phyloP scores from a whole-genome alignment of 2,888 invertebrate species.

The Allolobophora icterica region DNA sequence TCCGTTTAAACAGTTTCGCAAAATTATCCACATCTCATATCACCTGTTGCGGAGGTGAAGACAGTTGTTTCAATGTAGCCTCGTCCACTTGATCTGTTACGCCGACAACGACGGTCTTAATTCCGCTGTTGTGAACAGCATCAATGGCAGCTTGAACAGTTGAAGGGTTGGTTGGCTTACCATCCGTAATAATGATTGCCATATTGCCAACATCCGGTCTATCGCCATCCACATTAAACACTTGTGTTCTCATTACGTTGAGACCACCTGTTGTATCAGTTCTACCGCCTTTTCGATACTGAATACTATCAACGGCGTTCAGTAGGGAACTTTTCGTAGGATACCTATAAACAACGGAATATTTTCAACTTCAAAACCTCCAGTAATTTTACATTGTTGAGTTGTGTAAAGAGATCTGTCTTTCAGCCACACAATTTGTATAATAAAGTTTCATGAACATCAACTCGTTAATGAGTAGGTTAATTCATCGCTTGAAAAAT shows the following conservation, averaged over 20 bases:
- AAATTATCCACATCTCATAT: too few species aligned
- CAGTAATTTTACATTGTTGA: too few species aligned
- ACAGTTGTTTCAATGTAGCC: slow-evolving; percentile 18
- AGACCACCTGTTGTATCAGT: slow-evolving; percentile 29
- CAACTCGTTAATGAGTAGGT: too few species aligned
- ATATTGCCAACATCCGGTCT: neutral
- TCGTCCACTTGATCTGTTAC: slow-evolving; percentile 8
- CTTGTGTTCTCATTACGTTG: neutral
- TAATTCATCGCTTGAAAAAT: too few species aligned
- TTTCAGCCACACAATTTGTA: too few species aligned
- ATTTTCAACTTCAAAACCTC: too few species aligned
- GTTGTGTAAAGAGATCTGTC: too few species aligned
- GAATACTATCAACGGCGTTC: neutral
- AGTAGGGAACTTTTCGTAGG: neutral
- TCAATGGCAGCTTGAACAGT: slow-evolving; percentile 18
- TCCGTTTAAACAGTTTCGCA: too few species aligned
- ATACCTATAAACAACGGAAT: neutral
- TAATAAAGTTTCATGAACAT: too few species aligned
- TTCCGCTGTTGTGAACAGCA: neutral
- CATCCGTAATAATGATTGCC: neutral
- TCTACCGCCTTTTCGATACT: neutral
- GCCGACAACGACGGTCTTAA: neutral
- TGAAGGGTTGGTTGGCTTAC: neutral
- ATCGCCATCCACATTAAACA: too few species aligned
- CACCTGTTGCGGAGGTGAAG: slow-evolving; percentile 29